Conservation (phyloP, 2,113 vertebrate species). For the Rhabdomys dilectus region DNA sequence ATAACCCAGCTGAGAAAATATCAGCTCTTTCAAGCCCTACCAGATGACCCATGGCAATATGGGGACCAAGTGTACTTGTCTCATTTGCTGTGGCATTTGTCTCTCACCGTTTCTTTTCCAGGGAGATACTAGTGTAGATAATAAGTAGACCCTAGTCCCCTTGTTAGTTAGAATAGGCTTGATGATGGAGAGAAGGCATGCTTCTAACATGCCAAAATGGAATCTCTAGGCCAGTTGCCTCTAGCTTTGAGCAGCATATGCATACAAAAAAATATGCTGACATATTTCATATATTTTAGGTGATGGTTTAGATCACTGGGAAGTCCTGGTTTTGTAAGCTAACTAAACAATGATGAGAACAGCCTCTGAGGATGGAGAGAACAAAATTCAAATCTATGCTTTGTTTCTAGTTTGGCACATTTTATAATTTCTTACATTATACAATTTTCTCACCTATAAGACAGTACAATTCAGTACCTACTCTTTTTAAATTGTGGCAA, state of each 20-base stretch:
- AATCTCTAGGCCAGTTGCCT: background rate
- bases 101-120: background rate
- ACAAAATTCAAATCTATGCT: background rate
- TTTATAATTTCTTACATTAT: background rate
- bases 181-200: accelerated
- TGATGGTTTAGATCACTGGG: background rate
- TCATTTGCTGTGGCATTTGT: background rate
- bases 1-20: background rate
- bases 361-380: background rate
- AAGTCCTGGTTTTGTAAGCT: background rate
- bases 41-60: background rate
- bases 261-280: background rate
- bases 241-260: background rate
- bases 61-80: background rate
- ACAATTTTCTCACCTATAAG: background rate
- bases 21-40: background rate
- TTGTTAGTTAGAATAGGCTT: background rate
- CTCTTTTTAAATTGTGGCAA: background rate
- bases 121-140: background rate
- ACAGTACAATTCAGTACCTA: background rate
- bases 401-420: background rate
- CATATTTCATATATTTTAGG: background rate
- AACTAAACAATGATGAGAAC: background rate
- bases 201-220: background rate
- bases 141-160: background rate